A percentile compares a stretch with the other conserved stretches of the same genome.
These are phyloP conservation scores for Neolamprologus fasciatus DNA, from an alignment of 2,113 vertebrate genomes.

Conservation along the genomic window DNA sequence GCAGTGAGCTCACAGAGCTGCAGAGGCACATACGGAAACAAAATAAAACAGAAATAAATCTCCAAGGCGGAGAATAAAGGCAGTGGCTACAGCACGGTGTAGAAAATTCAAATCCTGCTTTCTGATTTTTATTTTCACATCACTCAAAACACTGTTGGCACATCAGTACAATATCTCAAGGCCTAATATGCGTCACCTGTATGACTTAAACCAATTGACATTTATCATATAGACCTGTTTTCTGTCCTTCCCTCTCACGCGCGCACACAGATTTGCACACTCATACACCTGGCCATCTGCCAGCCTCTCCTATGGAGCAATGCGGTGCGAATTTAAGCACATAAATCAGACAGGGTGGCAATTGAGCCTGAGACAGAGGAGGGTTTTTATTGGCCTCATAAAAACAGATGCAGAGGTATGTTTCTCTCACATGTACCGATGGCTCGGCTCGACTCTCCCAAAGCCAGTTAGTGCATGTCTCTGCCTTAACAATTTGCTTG, in stretches of 20 bases:
- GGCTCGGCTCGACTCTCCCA: slow-evolving; percentile 15
- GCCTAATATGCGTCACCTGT: slow-evolving; percentile 15
- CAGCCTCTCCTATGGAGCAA: slow-evolving; percentile 57
- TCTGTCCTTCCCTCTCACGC: neutral
- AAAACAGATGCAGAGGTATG: slow-evolving; percentile 70
- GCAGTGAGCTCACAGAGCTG: neutral
- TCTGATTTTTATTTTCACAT: neutral
- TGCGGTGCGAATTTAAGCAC: slow-evolving; percentile 51
- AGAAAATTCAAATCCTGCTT: neutral
- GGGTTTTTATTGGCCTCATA: slow-evolving; percentile 68
- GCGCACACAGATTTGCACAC: neutral
- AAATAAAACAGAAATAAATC: neutral
- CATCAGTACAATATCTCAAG: neutral
- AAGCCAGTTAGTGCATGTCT: slow-evolving; percentile 58
- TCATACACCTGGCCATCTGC: slow-evolving; percentile 59
- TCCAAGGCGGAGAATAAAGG: neutral
- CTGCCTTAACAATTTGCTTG: slow-evolving; percentile 56
- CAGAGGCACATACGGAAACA: neutral
- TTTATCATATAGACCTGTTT: slow-evolving; percentile 50
- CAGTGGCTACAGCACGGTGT: neutral
- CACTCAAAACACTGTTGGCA: neutral
- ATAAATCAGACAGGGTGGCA: slow-evolving; percentile 71
- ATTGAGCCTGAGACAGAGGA: slow-evolving; percentile 57
- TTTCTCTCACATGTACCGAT: slow-evolving; percentile 59
- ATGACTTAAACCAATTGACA: slow-evolving; percentile 31